phyloP scores from a whole-genome alignment of 64 coral and sea anemone genomes.

The Dendronephthya gigantea region DNA sequence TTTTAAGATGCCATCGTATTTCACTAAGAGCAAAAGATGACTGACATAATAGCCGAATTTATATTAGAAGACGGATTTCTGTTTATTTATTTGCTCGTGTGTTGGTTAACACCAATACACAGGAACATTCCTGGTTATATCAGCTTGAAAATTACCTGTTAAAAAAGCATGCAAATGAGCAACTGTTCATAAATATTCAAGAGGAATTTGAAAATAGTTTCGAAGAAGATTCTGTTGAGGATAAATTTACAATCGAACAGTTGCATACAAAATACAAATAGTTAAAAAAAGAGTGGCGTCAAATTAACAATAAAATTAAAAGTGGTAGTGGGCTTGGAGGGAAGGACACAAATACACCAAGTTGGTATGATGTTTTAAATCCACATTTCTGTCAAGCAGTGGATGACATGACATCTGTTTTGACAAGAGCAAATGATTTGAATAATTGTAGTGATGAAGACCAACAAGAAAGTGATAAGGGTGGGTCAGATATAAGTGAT shows the following conservation, averaged over 20 bases:
- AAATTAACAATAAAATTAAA: slow-evolving; percentile 34
- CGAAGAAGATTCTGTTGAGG: not conserved
- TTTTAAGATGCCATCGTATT: too few relatives aligned
- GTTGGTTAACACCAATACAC: too few relatives aligned
- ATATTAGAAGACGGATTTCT: too few relatives aligned
- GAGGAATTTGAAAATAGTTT: too few relatives aligned
- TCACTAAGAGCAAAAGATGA: too few relatives aligned
- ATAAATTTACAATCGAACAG: slow-evolving; percentile 41
- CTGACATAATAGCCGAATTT: too few relatives aligned
- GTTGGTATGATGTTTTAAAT: slow-evolving; percentile 34
- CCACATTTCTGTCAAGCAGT: slow-evolving; percentile 25
- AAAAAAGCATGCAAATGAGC: too few relatives aligned
- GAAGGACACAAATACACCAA: slow-evolving; percentile 26
- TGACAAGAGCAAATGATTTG: slow-evolving; percentile 29
- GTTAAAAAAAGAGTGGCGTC: slow-evolving; percentile 40
- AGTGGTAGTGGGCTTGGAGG: slow-evolving; percentile 33
- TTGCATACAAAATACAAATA: slow-evolving; percentile 37
- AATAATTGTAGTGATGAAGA: not conserved
- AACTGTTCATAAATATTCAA: not conserved
- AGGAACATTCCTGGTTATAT: too few relatives aligned
- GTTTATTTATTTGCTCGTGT: too few relatives aligned
- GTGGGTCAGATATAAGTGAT: too few relatives aligned
- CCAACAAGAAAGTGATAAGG: too few relatives aligned
- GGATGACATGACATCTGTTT: slow-evolving; percentile 19
- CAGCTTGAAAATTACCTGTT: too few relatives aligned